Percentiles rank a stretch among this genome's conserved stretches.
Evolutionary conservation across 2,797 vertebrate species (phyloP).

Genomic region (Masticophis lateralis): DNA sequence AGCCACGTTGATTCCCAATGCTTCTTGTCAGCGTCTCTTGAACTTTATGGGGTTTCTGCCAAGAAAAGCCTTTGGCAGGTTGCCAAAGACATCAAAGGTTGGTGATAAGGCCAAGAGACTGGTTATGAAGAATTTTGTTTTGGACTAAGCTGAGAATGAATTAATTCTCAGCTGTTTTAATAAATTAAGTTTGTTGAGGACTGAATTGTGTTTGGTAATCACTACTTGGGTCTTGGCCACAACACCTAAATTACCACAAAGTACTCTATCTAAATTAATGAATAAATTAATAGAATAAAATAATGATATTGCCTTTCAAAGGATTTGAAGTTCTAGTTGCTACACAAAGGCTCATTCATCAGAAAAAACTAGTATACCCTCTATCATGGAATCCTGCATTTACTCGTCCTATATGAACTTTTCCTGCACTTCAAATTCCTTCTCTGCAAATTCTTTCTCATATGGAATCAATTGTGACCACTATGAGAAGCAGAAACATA

Average conservation of each 20-base stretch:
- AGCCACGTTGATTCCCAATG: too few relatives aligned
- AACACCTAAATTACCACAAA: background rate
- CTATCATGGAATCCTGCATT: background rate
- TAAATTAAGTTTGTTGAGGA: too few relatives aligned
- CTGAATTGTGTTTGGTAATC: too few relatives aligned
- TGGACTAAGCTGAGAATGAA: too few relatives aligned
- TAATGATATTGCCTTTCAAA: background rate
- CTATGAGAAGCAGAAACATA: background rate
- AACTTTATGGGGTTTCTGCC: too few relatives aligned
- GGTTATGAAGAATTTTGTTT: too few relatives aligned
- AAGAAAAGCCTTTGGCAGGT: too few relatives aligned
- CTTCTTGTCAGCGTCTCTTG: too few relatives aligned
- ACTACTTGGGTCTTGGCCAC: too few relatives aligned
- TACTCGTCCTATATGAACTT: background rate
- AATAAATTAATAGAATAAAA: background rate
- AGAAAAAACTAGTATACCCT: background rate
- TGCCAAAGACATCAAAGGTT: too few relatives aligned
- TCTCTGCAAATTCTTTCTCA: background rate
- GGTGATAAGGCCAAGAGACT: too few relatives aligned
- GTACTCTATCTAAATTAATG: background rate
- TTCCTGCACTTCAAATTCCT: background rate
- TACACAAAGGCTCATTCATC: background rate
- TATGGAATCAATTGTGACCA: background rate
- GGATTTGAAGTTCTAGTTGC: background rate
- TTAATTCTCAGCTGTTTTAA: too few relatives aligned